Evolutionary conservation across 1,140 invertebrate species (phyloP), one percentile per base, ranked within the genome.

Genomic region (Pogonognathellus flavescens): DNA sequence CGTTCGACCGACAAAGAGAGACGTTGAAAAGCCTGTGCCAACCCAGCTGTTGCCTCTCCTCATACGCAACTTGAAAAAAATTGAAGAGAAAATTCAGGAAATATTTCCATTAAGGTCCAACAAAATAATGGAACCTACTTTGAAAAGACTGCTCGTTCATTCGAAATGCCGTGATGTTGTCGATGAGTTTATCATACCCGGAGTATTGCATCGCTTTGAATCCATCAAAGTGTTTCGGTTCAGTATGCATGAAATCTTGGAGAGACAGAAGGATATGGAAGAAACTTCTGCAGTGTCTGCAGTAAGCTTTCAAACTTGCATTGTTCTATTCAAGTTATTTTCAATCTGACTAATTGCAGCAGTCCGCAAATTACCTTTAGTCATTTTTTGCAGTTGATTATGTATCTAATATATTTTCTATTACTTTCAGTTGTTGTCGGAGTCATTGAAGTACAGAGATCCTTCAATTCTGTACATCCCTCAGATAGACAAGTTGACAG

Each of bases 131-230:
- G 70, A 85, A 20, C 86, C 84, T 6, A 49, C 80, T n/a, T 13
- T 25, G 59, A 87, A 87, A 49, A 2, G 81, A 16, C 59, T 87
- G 53, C 50, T 87, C 13, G 31, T 85, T 14, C 22, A 59, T 22
- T 57, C 86, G 14, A 1, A 49, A 60, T 62, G 62, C 6, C 49
- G 18, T 9, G 84, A 87, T 57, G 84, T 57, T 72, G 16, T 85
- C 25, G 66, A 82, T 18, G 18, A 59, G 11, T 84, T 82, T 22
- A 84, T 98, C 53, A 95, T 94, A 20, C 95, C 96, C 62, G 96
- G 95, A 31, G 87, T 98, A 16, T 91, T 98, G 16, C 94, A 96
- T 90, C 92, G 92, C 66, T 92, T 97, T 90, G 97, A 98, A 91
- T 94, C 95, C 89, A 92, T 97, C 84, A 94, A 95, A 53, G 93